Percentiles rank a stretch among this genome's conserved stretches.
Evolutionary conservation across 2,888 invertebrate species (phyloP).

Genomic region (Andricus curvator): DNA sequence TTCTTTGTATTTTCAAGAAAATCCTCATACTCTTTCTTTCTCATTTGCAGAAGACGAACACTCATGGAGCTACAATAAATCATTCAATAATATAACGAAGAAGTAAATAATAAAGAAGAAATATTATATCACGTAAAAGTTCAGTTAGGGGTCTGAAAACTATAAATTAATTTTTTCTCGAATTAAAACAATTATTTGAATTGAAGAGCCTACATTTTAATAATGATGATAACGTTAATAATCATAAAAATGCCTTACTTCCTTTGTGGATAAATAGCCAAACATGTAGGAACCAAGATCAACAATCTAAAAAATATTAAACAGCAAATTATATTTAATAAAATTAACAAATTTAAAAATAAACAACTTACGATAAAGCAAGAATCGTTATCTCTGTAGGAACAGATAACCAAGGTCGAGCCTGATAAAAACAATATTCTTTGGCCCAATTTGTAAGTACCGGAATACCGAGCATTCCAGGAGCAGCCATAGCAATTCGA

Average conservation of each 20-base stretch:
- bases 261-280: slow-evolving; percentile 1
- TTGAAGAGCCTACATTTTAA: too few relatives aligned
- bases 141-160: background rate
- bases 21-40: background rate
- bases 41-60: background rate
- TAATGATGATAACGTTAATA: too few relatives aligned
- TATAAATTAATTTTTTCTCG: background rate
- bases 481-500: background rate
- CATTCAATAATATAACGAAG: too few relatives aligned
- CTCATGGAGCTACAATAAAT: background rate
- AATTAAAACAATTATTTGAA: background rate
- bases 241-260: background rate
- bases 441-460: background rate
- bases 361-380: background rate
- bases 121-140: too few relatives aligned
- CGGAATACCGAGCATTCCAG: background rate
- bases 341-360: background rate
- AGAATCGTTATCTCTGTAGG: background rate
- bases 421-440: slow-evolving; percentile 1
- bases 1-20: background rate
- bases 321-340: background rate
- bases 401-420: background rate
- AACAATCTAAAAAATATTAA: background rate
- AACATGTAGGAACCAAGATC: background rate
- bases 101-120: too few relatives aligned